Conservation (phyloP, 92 coral and sea anemone genomes). For the Siderastrea siderea region DNA sequence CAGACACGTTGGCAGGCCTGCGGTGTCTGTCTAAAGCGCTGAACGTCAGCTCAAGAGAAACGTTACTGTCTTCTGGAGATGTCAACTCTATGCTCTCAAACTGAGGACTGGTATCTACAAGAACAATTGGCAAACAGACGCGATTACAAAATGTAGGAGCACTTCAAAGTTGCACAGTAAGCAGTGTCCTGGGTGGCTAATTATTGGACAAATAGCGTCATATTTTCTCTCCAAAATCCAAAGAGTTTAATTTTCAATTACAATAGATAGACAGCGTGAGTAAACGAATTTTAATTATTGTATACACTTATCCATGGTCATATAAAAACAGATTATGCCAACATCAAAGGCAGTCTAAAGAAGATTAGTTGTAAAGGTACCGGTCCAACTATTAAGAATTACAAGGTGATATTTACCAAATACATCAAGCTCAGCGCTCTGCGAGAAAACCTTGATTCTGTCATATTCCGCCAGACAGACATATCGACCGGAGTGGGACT, state of each 20-base stretch:
- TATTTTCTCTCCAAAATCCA: too few relatives aligned
- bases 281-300: too few relatives aligned
- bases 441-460: constrained; percentile 57
- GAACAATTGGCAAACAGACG: not conserved
- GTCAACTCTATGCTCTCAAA: constrained; percentile 15
- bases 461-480: constrained; percentile 62
- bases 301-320: too few relatives aligned
- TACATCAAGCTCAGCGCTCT: constrained; percentile 52
- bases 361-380: not conserved
- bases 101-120: constrained; percentile 35
- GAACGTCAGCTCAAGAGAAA: constrained; percentile 29
- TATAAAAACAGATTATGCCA: too few relatives aligned
- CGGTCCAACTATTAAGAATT: too few relatives aligned
- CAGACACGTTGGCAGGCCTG: constrained; percentile 14
- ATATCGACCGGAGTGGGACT: constrained; percentile 64
- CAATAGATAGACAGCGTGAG: too few relatives aligned
- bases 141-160: too few relatives aligned
- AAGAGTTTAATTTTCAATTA: too few relatives aligned
- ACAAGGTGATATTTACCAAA: constrained; percentile 47
- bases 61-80: constrained; percentile 23
- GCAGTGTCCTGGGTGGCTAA: too few relatives aligned
- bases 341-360: too few relatives aligned
- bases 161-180: too few relatives aligned
- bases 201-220: too few relatives aligned
- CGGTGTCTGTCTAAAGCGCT: constrained; percentile 39